Evolutionary conservation across 2,113 vertebrate species (phyloP).

Genomic region (Progne subis): DNA sequence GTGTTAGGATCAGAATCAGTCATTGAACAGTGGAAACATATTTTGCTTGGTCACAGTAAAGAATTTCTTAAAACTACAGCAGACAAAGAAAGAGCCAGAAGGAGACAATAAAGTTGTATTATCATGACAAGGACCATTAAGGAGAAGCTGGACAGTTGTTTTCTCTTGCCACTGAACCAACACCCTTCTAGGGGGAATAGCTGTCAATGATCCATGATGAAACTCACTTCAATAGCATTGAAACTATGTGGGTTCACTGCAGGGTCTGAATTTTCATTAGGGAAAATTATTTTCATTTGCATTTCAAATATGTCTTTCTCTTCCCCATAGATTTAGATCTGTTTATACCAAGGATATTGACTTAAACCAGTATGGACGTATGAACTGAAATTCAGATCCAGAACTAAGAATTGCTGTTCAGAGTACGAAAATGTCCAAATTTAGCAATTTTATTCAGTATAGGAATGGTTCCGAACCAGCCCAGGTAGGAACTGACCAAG

Average conservation of each 20-base stretch:
- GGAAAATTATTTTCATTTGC: neutral
- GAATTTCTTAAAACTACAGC: neutral
- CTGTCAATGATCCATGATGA: neutral
- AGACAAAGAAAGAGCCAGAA: neutral
- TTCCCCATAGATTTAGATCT: neutral
- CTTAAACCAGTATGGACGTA: neutral
- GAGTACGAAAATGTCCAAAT: accelerated
- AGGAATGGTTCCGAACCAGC: neutral
- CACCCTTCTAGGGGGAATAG: neutral
- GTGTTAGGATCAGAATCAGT: neutral
- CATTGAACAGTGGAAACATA: neutral
- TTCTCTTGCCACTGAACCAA: neutral
- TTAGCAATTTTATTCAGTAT: neutral
- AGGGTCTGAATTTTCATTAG: neutral
- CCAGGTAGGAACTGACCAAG: neutral
- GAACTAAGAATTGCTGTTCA: neutral
- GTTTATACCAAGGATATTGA: neutral
- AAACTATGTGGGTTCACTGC: neutral
- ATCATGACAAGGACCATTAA: neutral
- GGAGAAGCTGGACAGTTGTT: neutral
- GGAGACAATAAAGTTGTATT: neutral
- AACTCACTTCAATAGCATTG: neutral
- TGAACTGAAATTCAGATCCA: neutral
- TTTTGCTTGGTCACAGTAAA: neutral
- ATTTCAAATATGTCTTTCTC: neutral